These are phyloP conservation scores for Cyanocitta stelleri DNA, from an alignment of 2,113 vertebrate species.

Conservation along the genomic window DNA sequence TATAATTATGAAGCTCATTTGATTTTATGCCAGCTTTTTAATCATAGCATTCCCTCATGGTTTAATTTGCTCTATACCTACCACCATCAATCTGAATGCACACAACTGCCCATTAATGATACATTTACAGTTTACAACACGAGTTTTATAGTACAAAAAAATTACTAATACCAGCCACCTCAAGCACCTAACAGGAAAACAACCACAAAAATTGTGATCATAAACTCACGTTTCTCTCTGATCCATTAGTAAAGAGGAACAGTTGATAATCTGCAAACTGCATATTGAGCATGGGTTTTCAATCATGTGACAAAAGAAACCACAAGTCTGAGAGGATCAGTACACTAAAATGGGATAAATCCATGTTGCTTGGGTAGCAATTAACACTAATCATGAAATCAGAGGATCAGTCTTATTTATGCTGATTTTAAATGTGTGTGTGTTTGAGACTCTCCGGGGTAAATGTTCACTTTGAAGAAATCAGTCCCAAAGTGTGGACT, in stretches of 20 bases:
- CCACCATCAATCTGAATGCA: neutral
- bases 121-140: neutral
- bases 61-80: slow-evolving; percentile 33
- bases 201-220: neutral
- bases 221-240: neutral
- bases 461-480: neutral
- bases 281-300: neutral
- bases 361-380: neutral
- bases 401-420: neutral
- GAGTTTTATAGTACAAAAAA: neutral
- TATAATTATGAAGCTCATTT: slow-evolving; percentile 9
- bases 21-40: slow-evolving; percentile 38
- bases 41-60: slow-evolving; percentile 15
- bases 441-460: neutral
- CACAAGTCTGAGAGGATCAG: neutral
- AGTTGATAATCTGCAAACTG: neutral
- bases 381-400: neutral
- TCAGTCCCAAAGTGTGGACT: neutral
- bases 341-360: neutral
- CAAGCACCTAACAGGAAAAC: neutral
- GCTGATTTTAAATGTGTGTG: neutral
- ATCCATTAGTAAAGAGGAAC: neutral
- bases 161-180: slow-evolving; percentile 1
- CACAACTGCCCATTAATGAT: neutral
- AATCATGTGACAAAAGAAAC: neutral